A percentile compares a stretch with the other conserved stretches of the same genome.
Conservation (phyloP, 1,140 invertebrate species). For the Brachionus koreanus region DNA sequence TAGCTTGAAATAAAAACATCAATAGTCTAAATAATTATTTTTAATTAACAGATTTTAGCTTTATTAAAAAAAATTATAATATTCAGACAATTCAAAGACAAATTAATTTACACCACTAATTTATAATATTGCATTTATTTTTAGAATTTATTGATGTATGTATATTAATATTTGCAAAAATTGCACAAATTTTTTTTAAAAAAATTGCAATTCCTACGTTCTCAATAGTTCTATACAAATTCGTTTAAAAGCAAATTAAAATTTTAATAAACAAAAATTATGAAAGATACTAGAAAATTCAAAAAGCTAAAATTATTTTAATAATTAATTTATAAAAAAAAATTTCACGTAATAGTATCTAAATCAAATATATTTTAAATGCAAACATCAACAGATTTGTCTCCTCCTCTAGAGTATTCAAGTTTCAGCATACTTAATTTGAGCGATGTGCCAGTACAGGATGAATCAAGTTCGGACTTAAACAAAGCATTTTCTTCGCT, state of each 20-base stretch:
- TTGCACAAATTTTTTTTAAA: neutral
- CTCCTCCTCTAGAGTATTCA: neutral
- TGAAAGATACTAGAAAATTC: neutral
- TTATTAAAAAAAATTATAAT: no score
- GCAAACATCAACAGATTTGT: neutral
- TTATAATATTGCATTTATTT: neutral
- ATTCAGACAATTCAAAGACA: neutral
- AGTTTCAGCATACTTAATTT: neutral
- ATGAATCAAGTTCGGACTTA: neutral
- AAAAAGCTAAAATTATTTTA: slow-evolving; percentile 28
- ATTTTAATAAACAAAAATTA: slow-evolving; percentile 9
- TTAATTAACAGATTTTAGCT: no score
- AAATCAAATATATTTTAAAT: neutral
- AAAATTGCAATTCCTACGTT: neutral
- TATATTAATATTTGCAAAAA: neutral
- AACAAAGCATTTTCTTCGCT: neutral
- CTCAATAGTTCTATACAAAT: neutral
- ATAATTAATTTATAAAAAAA: slow-evolving; percentile 24
- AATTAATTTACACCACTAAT: neutral
- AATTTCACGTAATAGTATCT: neutral
- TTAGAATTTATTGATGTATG: neutral
- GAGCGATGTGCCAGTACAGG: neutral
- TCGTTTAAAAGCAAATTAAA: neutral
- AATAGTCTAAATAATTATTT: no score
- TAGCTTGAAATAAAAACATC: no score